A percentile compares a stretch with the other conserved stretches of the same genome.
Evolutionary conservation across 1,140 invertebrate genomes (phyloP).

Genomic region (Bradysia coprophila): DNA sequence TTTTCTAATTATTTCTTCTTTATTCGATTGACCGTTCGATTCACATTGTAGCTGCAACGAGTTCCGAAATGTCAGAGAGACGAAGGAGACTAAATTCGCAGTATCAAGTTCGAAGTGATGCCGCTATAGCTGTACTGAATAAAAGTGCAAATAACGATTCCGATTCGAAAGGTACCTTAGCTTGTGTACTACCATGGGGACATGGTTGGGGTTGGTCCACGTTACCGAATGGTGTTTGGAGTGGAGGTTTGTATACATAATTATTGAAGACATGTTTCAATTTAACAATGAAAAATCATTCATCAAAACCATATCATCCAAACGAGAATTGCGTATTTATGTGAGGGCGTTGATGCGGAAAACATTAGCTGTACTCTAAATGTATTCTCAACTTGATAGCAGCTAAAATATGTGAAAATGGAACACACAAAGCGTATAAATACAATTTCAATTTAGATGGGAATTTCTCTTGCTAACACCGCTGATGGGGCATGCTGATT

Average conservation of each 20-base stretch:
- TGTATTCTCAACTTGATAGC: too few species aligned
- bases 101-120: conserved; percentile 15
- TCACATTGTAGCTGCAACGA: conserved; percentile 25
- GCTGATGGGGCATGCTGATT: too few species aligned
- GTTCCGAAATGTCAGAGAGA: conserved; percentile 26
- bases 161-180: conserved; percentile 20
- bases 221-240: conserved; percentile 36
- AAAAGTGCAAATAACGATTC: conserved; percentile 12
- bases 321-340: too few species aligned
- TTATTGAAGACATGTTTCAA: conserved; percentile 1
- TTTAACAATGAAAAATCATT: too few species aligned
- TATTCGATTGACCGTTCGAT: background rate
- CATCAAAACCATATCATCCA: too few species aligned
- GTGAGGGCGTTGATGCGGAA: too few species aligned
- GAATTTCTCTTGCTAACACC: too few species aligned
- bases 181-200: conserved; percentile 22
- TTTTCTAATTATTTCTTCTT: background rate
- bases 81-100: conserved; percentile 6
- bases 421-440: too few species aligned
- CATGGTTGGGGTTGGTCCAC: conserved; percentile 41
- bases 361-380: too few species aligned
- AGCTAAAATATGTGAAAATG: too few species aligned
- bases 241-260: conserved; percentile 27
- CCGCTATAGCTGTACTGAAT: conserved; percentile 20
- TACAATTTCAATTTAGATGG: too few species aligned